phyloP scores from a whole-genome alignment of 2,888 invertebrate species.

The Cosmia pyralina region DNA sequence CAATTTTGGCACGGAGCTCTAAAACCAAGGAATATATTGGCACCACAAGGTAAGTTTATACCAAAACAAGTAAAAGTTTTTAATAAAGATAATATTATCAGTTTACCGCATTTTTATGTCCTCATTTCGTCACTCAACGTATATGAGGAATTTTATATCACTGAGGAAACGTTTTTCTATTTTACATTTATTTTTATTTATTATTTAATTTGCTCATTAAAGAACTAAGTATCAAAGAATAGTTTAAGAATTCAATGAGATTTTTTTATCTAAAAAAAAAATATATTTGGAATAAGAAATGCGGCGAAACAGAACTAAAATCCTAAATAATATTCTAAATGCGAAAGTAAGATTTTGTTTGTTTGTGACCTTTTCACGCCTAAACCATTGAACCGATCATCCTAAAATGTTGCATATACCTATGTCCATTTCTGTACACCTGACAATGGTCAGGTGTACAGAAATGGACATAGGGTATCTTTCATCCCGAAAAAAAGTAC shows the following conservation, averaged over 20 bases:
- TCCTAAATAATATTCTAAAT: too few species aligned
- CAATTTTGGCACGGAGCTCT: conserved; percentile 18
- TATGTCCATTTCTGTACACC: too few species aligned
- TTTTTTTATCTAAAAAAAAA: too few species aligned
- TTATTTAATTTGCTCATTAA: not conserved
- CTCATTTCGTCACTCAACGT: not conserved
- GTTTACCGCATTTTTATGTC: conserved; percentile 21
- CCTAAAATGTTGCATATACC: too few species aligned
- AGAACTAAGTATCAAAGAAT: not conserved
- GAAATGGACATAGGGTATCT: too few species aligned
- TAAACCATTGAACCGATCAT: too few species aligned
- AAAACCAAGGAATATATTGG: conserved; percentile 24
- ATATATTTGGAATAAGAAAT: too few species aligned
- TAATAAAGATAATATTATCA: conserved; percentile 20
- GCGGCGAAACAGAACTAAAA: too few species aligned
- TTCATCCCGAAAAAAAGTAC: too few species aligned
- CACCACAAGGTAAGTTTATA: not conserved
- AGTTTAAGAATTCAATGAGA: not conserved
- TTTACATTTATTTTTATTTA: not conserved
- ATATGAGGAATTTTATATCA: conserved; percentile 1
- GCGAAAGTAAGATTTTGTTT: too few species aligned
- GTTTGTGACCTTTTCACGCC: too few species aligned
- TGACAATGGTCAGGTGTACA: too few species aligned
- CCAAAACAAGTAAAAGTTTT: conserved; percentile 27
- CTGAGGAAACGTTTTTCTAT: not conserved